These are phyloP conservation scores for Rhynchopsitta pachyrhyncha DNA, from an alignment of 2,113 vertebrate species.

Conservation along the genomic window DNA sequence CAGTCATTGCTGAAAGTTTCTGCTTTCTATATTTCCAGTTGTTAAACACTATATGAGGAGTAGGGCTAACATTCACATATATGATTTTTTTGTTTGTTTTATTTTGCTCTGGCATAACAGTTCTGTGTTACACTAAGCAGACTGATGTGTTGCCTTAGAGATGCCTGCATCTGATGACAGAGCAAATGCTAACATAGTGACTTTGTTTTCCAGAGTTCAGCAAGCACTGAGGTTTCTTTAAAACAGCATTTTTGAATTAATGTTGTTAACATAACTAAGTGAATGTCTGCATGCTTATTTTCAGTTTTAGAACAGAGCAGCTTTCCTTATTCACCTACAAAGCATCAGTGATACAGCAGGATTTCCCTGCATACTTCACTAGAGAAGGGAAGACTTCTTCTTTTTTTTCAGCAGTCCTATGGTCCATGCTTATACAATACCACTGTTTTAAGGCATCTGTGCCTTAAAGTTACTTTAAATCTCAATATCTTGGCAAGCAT, in stretches of 20 bases:
- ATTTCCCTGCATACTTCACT: neutral
- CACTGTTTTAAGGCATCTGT: neutral
- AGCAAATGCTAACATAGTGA: neutral
- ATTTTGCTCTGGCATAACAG: neutral
- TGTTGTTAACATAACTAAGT: neutral
- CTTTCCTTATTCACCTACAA: neutral
- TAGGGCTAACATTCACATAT: neutral
- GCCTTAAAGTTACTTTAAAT: neutral
- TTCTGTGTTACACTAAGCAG: neutral
- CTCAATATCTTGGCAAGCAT: neutral
- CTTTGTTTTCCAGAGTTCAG: neutral
- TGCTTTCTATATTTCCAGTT: neutral
- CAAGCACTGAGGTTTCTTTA: neutral
- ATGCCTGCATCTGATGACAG: neutral
- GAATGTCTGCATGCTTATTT: neutral
- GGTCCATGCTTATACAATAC: neutral
- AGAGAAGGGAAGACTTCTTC: neutral
- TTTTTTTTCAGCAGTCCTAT: neutral
- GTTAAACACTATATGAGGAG: neutral
- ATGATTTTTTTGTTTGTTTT: neutral
- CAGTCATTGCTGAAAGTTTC: neutral
- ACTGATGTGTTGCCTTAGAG: neutral
- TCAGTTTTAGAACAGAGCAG: neutral
- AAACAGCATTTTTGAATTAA: neutral
- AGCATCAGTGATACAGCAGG: neutral